phyloP scores from a whole-genome alignment of 64 coral and sea anemone genomes.

The Catalaphyllia jardinei region DNA sequence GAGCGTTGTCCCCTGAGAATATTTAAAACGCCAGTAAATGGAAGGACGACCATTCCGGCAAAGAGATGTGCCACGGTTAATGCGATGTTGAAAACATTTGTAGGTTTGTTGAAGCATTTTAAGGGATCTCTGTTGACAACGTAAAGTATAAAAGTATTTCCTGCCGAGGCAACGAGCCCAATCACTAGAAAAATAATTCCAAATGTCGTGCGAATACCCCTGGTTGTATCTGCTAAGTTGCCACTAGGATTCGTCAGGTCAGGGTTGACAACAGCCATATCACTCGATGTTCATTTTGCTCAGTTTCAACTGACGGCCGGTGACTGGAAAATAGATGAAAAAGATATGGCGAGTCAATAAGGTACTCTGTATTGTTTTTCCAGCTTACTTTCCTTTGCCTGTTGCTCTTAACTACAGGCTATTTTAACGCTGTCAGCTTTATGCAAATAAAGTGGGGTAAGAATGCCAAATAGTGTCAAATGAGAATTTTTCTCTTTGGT shows the following conservation, averaged over 20 bases:
- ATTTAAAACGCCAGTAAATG: slow-evolving; percentile 18
- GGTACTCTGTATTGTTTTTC: neutral
- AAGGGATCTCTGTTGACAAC: slow-evolving; percentile 26
- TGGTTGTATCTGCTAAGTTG: neutral
- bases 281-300: neutral
- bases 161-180: neutral
- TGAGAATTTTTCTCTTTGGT: neutral
- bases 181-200: neutral
- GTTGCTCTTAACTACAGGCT: neutral
- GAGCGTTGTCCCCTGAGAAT: neutral
- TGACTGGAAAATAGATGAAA: neutral
- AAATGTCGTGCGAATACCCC: neutral
- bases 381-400: slow-evolving; percentile 15
- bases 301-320: neutral
- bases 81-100: slow-evolving; percentile 27
- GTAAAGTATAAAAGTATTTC: slow-evolving; percentile 32
- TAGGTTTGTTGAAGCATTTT: slow-evolving; percentile 31
- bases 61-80: slow-evolving; percentile 7
- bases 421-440: neutral
- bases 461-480: neutral
- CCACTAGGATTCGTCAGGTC: neutral
- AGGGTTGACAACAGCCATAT: neutral
- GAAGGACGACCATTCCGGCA: neutral
- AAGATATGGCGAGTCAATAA: neutral
- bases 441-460: slow-evolving; percentile 3